Evolutionary conservation across 2,797 vertebrate genomes (phyloP).

Genomic region (Cottoperca gobio): DNA sequence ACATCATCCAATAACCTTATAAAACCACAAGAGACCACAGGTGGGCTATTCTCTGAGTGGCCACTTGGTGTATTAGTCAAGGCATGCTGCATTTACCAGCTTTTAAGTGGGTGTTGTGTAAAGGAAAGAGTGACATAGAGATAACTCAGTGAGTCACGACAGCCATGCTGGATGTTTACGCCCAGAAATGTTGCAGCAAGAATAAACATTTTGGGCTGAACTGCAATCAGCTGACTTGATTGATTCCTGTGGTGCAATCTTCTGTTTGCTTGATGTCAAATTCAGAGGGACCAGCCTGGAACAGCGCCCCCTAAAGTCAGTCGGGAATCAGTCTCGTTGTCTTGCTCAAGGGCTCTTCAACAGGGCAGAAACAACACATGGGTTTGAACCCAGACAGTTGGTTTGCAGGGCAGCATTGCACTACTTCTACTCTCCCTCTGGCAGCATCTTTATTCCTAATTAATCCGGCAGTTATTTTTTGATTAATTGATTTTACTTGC

Average conservation of each 20-base stretch:
- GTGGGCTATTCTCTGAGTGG: constrained; percentile 38
- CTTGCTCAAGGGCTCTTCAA: constrained; percentile 27
- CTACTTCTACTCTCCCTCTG: background rate
- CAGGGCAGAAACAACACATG: background rate
- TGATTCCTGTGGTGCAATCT: constrained; percentile 8
- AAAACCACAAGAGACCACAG: constrained; percentile 33
- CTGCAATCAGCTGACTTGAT: constrained; percentile 32
- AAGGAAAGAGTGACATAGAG: constrained; percentile 66
- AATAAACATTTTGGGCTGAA: constrained; percentile 33
- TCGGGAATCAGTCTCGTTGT: background rate
- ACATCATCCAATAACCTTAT: constrained; percentile 42
- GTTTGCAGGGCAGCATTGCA: background rate
- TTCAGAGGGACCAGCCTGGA: background rate
- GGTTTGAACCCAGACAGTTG: background rate
- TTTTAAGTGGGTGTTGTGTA: constrained; percentile 72
- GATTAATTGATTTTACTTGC: background rate
- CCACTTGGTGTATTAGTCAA: constrained; percentile 44
- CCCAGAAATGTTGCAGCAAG: constrained; percentile 38
- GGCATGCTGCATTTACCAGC: constrained; percentile 62
- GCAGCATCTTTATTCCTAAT: background rate
- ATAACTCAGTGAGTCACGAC: constrained; percentile 65
- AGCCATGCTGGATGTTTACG: constrained; percentile 50
- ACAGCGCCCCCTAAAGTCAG: background rate
- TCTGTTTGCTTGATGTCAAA: background rate
- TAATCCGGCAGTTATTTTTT: background rate